Percentiles rank a stretch among this genome's conserved stretches.
phyloP scores from a whole-genome alignment of 1,140 invertebrate species.

The Pinna nobilis region DNA sequence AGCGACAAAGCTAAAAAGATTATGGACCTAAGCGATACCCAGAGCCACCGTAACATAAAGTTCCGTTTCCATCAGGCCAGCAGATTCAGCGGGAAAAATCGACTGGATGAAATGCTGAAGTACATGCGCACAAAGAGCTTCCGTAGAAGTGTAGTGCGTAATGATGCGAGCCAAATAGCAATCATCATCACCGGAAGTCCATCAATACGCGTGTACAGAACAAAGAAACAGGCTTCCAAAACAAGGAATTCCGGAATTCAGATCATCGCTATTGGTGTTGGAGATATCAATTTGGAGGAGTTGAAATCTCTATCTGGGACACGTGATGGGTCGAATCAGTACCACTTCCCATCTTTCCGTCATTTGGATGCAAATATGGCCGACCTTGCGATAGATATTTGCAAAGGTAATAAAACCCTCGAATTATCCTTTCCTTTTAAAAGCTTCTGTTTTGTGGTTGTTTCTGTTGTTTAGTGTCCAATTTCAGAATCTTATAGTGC shows the following conservation, averaged over 20 bases:
- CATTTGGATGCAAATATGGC: constrained; percentile 39
- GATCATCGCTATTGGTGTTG: constrained; percentile 49
- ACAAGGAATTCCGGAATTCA: constrained; percentile 53
- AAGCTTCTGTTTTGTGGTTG: neutral
- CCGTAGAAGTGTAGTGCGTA: constrained; percentile 39
- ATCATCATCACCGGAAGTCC: constrained; percentile 47
- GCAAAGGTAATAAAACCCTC: constrained; percentile 39
- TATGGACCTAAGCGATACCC: constrained; percentile 48
- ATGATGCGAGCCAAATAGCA: constrained; percentile 44
- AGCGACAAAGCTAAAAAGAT: constrained; percentile 39
- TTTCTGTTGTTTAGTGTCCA: too few relatives aligned
- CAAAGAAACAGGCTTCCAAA: constrained; percentile 46
- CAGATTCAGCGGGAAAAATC: constrained; percentile 30
- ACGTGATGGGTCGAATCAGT: neutral
- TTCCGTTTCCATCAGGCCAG: constrained; percentile 31
- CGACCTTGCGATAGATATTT: constrained; percentile 36
- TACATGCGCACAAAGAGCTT: constrained; percentile 57
- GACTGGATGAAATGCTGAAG: constrained; percentile 45
- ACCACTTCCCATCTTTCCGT: constrained; percentile 30
- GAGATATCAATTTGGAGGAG: constrained; percentile 33
- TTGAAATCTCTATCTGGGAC: constrained; percentile 36
- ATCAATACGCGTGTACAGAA: constrained; percentile 32
- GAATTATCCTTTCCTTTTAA: neutral
- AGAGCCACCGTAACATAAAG: constrained; percentile 29
- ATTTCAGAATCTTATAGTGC: too few relatives aligned